Conservation (phyloP, 2,113 vertebrate species). For the Varanus salvator region DNA sequence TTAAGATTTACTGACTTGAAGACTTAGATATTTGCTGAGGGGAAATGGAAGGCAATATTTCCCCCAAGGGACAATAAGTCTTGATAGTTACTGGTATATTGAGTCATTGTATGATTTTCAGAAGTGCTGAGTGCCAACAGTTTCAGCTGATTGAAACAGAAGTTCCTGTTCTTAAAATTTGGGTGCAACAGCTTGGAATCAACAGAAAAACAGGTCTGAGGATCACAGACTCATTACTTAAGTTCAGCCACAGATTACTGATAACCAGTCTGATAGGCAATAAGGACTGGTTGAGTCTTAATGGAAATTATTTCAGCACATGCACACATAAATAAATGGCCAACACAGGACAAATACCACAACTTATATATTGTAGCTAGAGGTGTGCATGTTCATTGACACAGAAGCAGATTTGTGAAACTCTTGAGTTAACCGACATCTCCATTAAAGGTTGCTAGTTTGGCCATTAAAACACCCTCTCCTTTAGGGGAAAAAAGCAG, state of each 20-base stretch:
- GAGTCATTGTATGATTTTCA: conserved; percentile 66
- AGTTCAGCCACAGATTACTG: conserved; percentile 25
- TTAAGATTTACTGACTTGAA: conserved; percentile 72
- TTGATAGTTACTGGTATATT: conserved; percentile 68
- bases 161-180: not conserved
- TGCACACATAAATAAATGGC: not conserved
- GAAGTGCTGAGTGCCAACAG: not conserved
- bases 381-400: not conserved
- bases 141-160: conserved; percentile 35
- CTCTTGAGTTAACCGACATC: not conserved
- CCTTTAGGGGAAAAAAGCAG: not conserved
- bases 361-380: not conserved
- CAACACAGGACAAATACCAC: not conserved
- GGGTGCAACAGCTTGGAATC: not conserved
- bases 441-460: not conserved
- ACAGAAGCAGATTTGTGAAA: not conserved
- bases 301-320: not conserved
- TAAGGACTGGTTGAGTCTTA: not conserved
- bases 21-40: conserved; percentile 69
- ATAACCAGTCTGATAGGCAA: conserved; percentile 9
- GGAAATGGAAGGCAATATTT: conserved; percentile 73
- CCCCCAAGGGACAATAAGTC: conserved; percentile 69
- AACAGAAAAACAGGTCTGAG: not conserved
- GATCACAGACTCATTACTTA: not conserved
- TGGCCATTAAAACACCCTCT: too few relatives aligned